Evolutionary conservation across 2,888 invertebrate genomes (phyloP).

Genomic region (Habroteleia sp.): DNA sequence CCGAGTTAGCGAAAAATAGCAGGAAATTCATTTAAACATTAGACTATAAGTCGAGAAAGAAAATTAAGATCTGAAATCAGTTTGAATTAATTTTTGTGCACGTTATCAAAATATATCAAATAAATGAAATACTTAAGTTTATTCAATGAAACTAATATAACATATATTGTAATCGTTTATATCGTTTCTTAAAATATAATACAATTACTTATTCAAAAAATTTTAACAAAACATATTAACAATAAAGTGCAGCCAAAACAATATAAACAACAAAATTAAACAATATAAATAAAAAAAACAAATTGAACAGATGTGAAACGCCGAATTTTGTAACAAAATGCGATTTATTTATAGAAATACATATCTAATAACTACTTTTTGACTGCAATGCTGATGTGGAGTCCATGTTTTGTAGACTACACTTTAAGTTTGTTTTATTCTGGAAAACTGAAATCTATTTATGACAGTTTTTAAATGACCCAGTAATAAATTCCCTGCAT

Average conservation of each 20-base stretch:
- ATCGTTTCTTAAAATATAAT: no score
- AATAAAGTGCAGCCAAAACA: background rate
- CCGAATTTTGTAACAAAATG: constrained; percentile 75
- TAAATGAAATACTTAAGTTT: no score
- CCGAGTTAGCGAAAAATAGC: constrained; percentile 53
- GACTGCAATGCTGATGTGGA: constrained; percentile 67
- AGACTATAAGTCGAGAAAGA: no score
- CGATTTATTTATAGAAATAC: constrained; percentile 76
- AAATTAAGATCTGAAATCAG: background rate
- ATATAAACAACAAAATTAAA: constrained; percentile 22
- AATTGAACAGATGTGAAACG: constrained; percentile 64
- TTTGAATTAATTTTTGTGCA: background rate
- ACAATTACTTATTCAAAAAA: no score
- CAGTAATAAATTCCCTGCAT: constrained; percentile 72
- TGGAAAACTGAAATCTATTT: constrained; percentile 68
- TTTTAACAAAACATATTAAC: background rate
- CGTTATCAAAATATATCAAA: no score
- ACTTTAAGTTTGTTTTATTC: constrained; percentile 37
- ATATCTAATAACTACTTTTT: constrained; percentile 72
- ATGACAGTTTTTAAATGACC: constrained; percentile 67
- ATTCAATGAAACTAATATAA: no score
- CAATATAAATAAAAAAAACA: no score
- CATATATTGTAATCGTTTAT: no score
- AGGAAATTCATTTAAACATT: constrained; percentile 53
- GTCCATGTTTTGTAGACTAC: constrained; percentile 64